Evolutionary conservation across 2,113 vertebrate species (phyloP), one percentile per base, ranked within the genome.

Genomic region (Turnix velox): DNA sequence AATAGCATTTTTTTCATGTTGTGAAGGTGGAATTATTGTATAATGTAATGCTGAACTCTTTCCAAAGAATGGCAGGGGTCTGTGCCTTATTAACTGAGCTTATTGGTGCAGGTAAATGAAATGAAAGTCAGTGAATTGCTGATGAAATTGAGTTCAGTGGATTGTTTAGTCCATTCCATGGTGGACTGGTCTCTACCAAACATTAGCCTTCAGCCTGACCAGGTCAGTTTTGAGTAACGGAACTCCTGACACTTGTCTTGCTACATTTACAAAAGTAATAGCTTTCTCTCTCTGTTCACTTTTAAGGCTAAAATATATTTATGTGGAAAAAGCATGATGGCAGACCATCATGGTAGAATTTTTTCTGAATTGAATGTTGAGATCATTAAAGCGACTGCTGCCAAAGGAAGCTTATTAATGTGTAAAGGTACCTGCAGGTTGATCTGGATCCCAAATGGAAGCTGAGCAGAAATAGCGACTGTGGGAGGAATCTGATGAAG

Each of bases 91-190:
- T 82, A 91, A 83, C 22, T 31, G 35, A 76, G 79, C 33, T 75
- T 90, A 84, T 27, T 92, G 91, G 61, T 78, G 62, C 49, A 73
- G 69, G 62, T 75, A 93, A 90, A 93, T 84, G 28, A 65, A 90
- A 81, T 39, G 16, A 65, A 92, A 91, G 40, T 73, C 52, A 57
- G 52, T 59, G 90, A 88, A 93, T 81, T 90, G 69, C 65, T 92
- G 83, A 68, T 90, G 65, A 86, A 96, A 94, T 90, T 61, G 51
- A 88, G 40, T 92, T 88, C 84, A 86, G 68, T 71, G 75, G 31
- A 13, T 84, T 59, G 43, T 63, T 92, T 42, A 84, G 76, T 69
- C 45, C 57, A 61, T 94, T 90, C 86, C 58, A 25, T 76, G 33
- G 61, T 84, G 81, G 19, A 73, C 25, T 81, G 33, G 49, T 78